A percentile compares a stretch with the other conserved stretches of the same genome.
Conservation (phyloP, 2,888 invertebrate genomes). For the Ormyrus rosae region DNA sequence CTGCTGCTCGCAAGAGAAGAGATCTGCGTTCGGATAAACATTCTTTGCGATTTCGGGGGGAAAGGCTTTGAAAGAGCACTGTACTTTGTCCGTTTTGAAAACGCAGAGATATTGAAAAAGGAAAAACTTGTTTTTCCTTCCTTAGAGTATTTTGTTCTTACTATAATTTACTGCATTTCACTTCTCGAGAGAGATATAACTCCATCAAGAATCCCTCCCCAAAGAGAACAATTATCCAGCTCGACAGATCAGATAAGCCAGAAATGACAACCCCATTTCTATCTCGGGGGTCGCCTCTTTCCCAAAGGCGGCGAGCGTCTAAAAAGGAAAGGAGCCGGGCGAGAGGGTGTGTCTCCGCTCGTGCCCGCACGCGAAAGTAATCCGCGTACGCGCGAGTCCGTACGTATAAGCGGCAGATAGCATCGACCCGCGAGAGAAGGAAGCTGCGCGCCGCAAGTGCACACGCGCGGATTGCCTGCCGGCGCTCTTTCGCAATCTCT, state of each 20-base stretch:
- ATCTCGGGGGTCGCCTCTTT: not conserved
- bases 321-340: conserved; percentile 13
- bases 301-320: not conserved
- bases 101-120: no score
- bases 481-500: not conserved
- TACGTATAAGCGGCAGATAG: conserved; percentile 12
- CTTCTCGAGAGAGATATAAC: not conserved
- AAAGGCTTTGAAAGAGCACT: no score
- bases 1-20: no score
- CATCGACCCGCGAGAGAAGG: conserved; percentile 8
- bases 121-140: no score
- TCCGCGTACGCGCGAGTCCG: not conserved
- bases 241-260: not conserved
- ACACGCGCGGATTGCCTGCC: not conserved
- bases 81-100: no score
- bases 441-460: not conserved
- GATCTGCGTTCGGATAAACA: no score
- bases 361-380: not conserved
- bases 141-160: no score
- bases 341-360: conserved; percentile 8
- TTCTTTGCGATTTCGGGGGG: no score
- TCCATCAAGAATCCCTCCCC: not conserved
- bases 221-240: not conserved
- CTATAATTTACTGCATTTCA: no score
- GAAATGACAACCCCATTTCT: not conserved